Conservation (phyloP, 2,113 vertebrate species). For the Trachemys scripta region DNA sequence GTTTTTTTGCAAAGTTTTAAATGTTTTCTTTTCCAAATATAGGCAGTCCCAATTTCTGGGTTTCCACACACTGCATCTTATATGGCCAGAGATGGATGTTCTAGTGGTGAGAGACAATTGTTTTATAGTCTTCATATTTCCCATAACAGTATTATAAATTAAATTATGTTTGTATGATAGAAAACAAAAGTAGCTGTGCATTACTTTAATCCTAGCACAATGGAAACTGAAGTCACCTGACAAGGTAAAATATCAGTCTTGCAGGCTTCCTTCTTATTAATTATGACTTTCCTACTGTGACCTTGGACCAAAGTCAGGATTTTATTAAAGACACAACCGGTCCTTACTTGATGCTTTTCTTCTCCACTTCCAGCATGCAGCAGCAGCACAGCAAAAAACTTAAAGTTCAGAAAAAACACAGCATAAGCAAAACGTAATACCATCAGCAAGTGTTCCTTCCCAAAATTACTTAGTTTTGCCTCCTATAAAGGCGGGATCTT, state of each 20-base stretch:
- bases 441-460: neutral
- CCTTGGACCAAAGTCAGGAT: neutral
- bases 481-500: neutral
- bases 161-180: neutral
- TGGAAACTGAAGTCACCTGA: neutral
- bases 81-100: conserved; percentile 87
- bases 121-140: neutral
- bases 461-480: neutral
- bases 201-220: neutral
- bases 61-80: conserved; percentile 71
- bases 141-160: neutral
- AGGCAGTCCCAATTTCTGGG: conserved; percentile 80
- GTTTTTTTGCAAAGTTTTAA: neutral
- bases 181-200: neutral
- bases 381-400: neutral
- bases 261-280: neutral
- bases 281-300: neutral
- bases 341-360: neutral
- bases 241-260: neutral
- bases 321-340: neutral
- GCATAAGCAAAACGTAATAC: neutral
- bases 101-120: conserved; percentile 86
- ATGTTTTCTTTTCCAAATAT: conserved; percentile 58
- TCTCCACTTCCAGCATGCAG: neutral
- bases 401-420: neutral